Evolutionary conservation across 30 jellyfish, hydroid and myxozoan species (phyloP), one percentile per base, ranked within the genome.

Genomic region (Pseudorhiza aurosa): DNA sequence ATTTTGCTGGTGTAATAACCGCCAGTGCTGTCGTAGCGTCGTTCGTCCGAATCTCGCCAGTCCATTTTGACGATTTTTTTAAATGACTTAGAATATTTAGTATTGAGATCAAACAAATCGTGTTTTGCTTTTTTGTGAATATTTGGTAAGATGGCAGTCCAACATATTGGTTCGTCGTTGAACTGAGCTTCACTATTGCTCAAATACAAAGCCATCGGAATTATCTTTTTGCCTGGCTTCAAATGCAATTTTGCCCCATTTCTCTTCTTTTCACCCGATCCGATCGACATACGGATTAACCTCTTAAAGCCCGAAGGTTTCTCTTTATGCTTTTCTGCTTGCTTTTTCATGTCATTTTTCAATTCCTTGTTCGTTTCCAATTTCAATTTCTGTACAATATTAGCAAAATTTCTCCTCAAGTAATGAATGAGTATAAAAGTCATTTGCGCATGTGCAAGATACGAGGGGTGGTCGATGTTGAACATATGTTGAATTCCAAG

Each of bases 381-480:
- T 43, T 72, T 85, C 79, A 58, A 39, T 22, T 72, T 57, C 46
- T 40, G 49, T 31, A 75, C 64, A 19, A 55, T 59, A 5, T 33
- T 43, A 1, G 73, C 90, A 42, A 74, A 49, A 42, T 64, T 43
- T 9, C 49, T 79, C 62, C 85, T 77, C 78, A 77, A 65, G 73
- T 85, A 85, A 28, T 77, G 81, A 10, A 85, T 85, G 4, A 91
- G 72, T 12, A 81, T 37, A 28, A 62, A 79, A 26, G 96, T 68
- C 95, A 91, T 91, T 87, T 91, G 98, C n/a, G 98, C 96, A 79
- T 91, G 98, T 71, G 96, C 98, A 22, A 91, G 64, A 40, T 49
- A 50, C 2, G 98, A 91, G 17, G 98, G 98, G 31, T 91, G 98
- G 19, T 90, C 90, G 1, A 59, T 82, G 30, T 33, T 90, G 49